phyloP scores from a whole-genome alignment of 2,797 vertebrate species.

The Sciurus carolinensis region DNA sequence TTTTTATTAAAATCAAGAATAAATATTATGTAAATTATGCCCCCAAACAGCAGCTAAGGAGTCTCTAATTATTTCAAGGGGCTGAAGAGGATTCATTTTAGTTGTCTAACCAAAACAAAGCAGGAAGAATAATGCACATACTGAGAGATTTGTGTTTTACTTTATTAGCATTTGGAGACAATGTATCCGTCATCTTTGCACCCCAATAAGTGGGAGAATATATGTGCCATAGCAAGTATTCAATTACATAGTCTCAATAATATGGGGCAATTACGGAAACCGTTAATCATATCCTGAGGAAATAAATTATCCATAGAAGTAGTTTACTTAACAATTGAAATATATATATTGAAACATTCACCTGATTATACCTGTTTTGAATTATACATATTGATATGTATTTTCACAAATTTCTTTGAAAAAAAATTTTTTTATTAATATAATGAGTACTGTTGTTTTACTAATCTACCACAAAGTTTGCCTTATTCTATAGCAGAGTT shows the following conservation, averaged over 20 bases:
- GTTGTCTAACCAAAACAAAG: constrained; percentile 68
- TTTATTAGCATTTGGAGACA: constrained; percentile 51
- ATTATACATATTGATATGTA: neutral
- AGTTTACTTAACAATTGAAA: neutral
- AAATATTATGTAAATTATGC: constrained; percentile 77
- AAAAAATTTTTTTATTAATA: neutral
- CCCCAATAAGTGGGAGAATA: neutral
- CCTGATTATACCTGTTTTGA: neutral
- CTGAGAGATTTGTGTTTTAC: neutral
- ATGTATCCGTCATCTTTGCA: neutral
- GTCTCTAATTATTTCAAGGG: constrained; percentile 74
- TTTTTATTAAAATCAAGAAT: constrained; percentile 79
- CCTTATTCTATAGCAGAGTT: neutral
- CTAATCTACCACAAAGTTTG: neutral
- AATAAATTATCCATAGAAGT: neutral
- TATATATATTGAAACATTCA: neutral
- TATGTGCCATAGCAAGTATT: neutral
- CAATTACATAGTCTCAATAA: neutral
- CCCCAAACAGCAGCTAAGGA: constrained; percentile 52
- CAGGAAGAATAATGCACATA: constrained; percentile 31
- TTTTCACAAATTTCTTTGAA: neutral
- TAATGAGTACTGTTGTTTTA: neutral
- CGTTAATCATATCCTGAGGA: neutral
- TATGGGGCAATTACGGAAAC: neutral
- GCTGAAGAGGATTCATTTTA: constrained; percentile 60